phyloP scores from a whole-genome alignment of 2,797 vertebrate species.

The Crotalus adamanteus region DNA sequence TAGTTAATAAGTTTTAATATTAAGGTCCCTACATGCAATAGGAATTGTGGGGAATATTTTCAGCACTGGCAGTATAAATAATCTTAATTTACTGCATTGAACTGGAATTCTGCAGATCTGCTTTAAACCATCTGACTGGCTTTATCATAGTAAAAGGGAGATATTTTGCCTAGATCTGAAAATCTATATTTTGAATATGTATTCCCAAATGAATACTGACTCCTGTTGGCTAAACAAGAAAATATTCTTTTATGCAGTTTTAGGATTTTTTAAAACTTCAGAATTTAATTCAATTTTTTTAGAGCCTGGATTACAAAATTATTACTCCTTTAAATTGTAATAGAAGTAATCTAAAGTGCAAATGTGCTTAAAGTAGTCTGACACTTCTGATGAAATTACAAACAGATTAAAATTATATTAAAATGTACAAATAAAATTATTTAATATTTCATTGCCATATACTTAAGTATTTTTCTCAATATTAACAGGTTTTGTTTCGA shows the following conservation, averaged over 20 bases:
- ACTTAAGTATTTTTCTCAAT: conserved; percentile 15
- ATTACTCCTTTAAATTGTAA: neutral
- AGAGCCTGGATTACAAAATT: neutral
- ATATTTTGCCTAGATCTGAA: neutral
- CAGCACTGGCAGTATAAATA: neutral
- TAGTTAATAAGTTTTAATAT: neutral
- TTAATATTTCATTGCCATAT: neutral
- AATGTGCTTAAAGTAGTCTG: neutral
- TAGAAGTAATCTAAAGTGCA: neutral
- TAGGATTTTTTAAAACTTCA: neutral
- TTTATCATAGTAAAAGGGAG: neutral
- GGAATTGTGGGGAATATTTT: neutral
- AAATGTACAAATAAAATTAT: neutral
- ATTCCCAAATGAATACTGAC: neutral
- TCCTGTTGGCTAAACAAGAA: neutral
- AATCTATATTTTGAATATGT: neutral
- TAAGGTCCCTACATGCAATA: neutral
- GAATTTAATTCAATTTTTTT: neutral
- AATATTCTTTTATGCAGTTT: neutral
- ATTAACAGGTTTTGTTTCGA: conserved; percentile 89
- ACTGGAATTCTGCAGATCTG: neutral
- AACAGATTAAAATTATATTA: neutral
- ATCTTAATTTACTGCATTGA: neutral
- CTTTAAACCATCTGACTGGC: neutral
- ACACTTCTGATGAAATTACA: neutral